A percentile compares a stretch with the other conserved stretches of the same genome.
phyloP scores from a whole-genome alignment of 2,888 invertebrate genomes.

The Nymphalis polychloros region DNA sequence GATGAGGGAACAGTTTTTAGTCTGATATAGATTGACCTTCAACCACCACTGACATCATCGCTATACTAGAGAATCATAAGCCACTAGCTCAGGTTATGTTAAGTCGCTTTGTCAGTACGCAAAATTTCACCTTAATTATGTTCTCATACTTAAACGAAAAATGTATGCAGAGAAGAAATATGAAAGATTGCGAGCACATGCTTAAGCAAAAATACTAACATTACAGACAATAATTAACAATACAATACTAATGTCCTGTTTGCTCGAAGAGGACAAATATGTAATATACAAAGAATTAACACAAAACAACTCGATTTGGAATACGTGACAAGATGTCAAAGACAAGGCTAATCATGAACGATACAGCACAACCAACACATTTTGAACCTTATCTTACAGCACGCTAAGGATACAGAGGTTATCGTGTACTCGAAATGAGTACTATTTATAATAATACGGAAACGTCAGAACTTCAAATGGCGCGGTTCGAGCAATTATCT shows the following conservation, averaged over 20 bases:
- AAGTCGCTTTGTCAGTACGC: too few relatives aligned
- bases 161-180: not conserved
- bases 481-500: constrained; percentile 68
- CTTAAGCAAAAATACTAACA: not conserved
- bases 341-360: constrained; percentile 55
- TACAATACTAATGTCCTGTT: not conserved
- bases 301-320: constrained; percentile 58
- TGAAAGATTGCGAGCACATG: not conserved
- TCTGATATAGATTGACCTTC: too few relatives aligned
- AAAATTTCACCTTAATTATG: too few relatives aligned
- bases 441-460: constrained; percentile 63
- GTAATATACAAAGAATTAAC: constrained; percentile 42
- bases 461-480: constrained; percentile 66
- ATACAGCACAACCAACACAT: constrained; percentile 36
- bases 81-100: too few relatives aligned
- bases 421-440: constrained; percentile 30
- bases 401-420: constrained; percentile 20
- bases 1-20: too few relatives aligned
- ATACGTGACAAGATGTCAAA: constrained; percentile 62
- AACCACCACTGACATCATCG: too few relatives aligned
- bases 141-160: too few relatives aligned
- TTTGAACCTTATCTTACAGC: constrained; percentile 31
- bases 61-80: too few relatives aligned
- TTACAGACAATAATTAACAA: not conserved
- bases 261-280: constrained; percentile 6